Evolutionary conservation across 2,797 vertebrate genomes (phyloP), one percentile per base, ranked within the genome.

Genomic region (Eurystomus glaucurus): DNA sequence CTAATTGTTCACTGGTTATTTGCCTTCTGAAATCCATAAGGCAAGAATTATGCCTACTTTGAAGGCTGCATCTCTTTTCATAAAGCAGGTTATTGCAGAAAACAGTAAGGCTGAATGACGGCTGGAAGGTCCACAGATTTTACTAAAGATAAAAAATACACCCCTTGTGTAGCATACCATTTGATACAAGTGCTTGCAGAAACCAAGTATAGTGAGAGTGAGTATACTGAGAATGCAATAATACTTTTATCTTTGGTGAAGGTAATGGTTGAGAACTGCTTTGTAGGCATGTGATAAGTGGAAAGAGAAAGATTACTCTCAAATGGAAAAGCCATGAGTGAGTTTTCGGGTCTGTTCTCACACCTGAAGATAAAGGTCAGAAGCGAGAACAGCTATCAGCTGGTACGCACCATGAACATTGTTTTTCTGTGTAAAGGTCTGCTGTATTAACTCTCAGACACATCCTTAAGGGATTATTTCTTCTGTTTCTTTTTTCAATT

Each of bases 341-440:
- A 94, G n/a, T 77, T 94, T 94, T 90, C 50, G 58, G 29, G 48
- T 76, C 76, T 86, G 35, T 86, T 70, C 90, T 93, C 29, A 82
- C 31, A 90, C 18, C 17, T 81, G 72, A 94, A 96, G 57, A 88
- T 86, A 97, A 95, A 97, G 95, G 87, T 97, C 88, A 95, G 83
- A 81, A 90, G 25, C 90, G 22, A 92, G 72, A 97, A 61, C 14
- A 86, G 69, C 69, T 95, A 96, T 86, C 91, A 84, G 69, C 61
- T 82, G 76, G 35, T 92, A 94, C 43, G 2, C 26, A 90, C 52
- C 28, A 69, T 0, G 10, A 95, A 94, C 95, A 94, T 76, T 84
- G 79, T 90, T 97, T 95, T 97, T 94, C 85, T 90, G 85, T 92
- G 87, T 95, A 93, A 91, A 95, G 57, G 76, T 93, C 88, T 88